Percentiles rank a stretch among this genome's conserved stretches.
Evolutionary conservation across 2,113 vertebrate species (phyloP).

Genomic region (Litocranius walleri): DNA sequence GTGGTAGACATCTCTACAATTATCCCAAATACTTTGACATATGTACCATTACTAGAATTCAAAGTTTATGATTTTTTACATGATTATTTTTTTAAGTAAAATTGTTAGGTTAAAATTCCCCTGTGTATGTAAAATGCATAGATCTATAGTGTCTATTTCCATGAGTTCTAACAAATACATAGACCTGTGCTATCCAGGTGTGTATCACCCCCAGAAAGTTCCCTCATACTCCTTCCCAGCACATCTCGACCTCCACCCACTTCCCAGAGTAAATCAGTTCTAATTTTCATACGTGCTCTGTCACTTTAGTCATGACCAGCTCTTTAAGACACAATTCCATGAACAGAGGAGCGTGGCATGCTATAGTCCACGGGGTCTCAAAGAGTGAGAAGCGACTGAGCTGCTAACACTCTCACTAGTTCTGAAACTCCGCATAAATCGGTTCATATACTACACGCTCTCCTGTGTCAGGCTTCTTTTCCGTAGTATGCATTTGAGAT

Average conservation of each 20-base stretch:
- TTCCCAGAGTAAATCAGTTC: background rate
- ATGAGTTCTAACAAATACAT: background rate
- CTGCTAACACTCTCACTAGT: background rate
- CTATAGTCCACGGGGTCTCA: background rate
- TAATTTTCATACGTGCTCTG: accelerated
- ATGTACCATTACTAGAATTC: background rate
- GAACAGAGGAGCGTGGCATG: background rate
- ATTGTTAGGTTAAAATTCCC: background rate
- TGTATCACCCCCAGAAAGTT: background rate
- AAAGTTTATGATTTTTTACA: background rate
- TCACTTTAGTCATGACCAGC: background rate
- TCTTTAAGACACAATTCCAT: background rate
- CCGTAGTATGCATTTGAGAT: background rate
- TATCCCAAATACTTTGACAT: background rate
- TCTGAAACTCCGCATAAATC: background rate
- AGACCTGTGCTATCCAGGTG: background rate
- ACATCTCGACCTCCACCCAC: background rate
- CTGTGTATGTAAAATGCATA: background rate
- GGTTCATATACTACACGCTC: background rate
- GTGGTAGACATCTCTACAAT: background rate
- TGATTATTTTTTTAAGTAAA: background rate
- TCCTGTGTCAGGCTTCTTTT: background rate
- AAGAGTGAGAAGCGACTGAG: background rate
- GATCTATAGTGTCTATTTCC: background rate
- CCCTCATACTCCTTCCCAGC: background rate